Base-by-base conservation (phyloP, 1,140 invertebrate species). In the Drosophila bipectinata region DNA sequence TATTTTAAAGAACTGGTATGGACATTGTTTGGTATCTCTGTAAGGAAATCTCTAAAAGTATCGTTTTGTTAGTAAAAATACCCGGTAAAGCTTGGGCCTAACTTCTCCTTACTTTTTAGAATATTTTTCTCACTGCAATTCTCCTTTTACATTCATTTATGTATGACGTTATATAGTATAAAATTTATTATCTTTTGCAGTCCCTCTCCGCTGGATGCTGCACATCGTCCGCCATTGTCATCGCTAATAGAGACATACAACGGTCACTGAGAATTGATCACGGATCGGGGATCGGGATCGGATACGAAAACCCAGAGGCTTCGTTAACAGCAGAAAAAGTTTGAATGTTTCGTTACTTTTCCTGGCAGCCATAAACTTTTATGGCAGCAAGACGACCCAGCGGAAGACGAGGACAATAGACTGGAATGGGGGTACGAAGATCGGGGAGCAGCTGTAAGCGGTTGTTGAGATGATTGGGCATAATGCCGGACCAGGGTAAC, bases 141-240 rank as follows among this genome's bases (percentile, higher is more conserved):
- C 18, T 72, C 44, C 37, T 51, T 37, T 12, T 72, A 55, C 47
- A 55, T 47, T 15, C 44, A 34, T 48, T 44, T 48, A 28, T 30
- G 55, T 51, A 74, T 32, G 52, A 69, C 41, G 15, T 63, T 63
- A 73, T 75, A 60, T 55, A 8, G 39, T 53, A 59, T 67, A 67
- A 57, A 77, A 77, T 77, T 77, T 77, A 77, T 77, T 71, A 77
- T 76, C 75, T 77, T 77, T 63, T 71, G 64, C 73, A 52, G 59
- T 58, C 37, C 44, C 6, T 26, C 55, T 57, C 66, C 63, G 32
- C 51, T 66, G 71, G 71, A 66, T 54, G 73, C 51, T 76, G 72
- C 49, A 44, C 71, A 56, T 44, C 51, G 51, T 44, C 30, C 15
- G 30, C 58, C 72, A 74, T 76, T 67, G 71, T 76, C 52, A 34